Conservation (phyloP, 2,888 invertebrate genomes). For the Molanna angustata region DNA sequence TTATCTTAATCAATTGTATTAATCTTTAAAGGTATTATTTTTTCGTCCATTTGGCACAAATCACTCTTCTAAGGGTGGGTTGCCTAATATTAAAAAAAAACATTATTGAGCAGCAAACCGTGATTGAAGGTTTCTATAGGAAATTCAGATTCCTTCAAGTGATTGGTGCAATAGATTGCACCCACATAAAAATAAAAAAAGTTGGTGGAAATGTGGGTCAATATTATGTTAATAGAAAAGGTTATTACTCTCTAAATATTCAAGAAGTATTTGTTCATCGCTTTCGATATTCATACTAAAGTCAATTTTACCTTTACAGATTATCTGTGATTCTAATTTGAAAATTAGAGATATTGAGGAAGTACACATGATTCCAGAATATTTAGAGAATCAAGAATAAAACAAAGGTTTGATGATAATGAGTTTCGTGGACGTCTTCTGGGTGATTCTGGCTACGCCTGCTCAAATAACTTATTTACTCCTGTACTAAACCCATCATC, state of each 20-base stretch:
- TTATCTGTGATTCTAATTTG: conserved; percentile 29
- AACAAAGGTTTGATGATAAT: conserved; percentile 18
- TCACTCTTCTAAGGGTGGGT: too few relatives aligned
- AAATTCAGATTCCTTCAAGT: conserved; percentile 10
- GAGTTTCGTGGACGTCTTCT: conserved; percentile 20
- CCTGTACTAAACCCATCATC: conserved; percentile 13
- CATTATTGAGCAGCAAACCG: not conserved
- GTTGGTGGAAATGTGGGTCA: conserved; percentile 15
- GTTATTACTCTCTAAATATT: conserved; percentile 9
- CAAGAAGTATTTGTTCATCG: too few relatives aligned
- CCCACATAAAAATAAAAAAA: conserved; percentile 30
- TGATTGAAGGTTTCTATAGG: conserved; percentile 11
- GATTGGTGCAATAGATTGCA: conserved; percentile 27
- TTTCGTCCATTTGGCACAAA: too few relatives aligned
- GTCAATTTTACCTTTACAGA: conserved; percentile 12
- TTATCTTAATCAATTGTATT: too few relatives aligned
- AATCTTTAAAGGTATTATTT: too few relatives aligned
- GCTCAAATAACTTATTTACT: conserved; percentile 23
- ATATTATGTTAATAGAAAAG: conserved; percentile 11
- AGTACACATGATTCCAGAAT: conserved; percentile 33
- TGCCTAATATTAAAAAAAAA: too few relatives aligned
- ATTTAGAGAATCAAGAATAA: conserved; percentile 20
- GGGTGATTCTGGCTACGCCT: conserved; percentile 26
- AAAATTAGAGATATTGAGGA: conserved; percentile 32
- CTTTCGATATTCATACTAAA: too few relatives aligned